A percentile compares a stretch with the other conserved stretches of the same genome.
Evolutionary conservation across 2,888 invertebrate species (phyloP).

Genomic region (Drosophila anceps): DNA sequence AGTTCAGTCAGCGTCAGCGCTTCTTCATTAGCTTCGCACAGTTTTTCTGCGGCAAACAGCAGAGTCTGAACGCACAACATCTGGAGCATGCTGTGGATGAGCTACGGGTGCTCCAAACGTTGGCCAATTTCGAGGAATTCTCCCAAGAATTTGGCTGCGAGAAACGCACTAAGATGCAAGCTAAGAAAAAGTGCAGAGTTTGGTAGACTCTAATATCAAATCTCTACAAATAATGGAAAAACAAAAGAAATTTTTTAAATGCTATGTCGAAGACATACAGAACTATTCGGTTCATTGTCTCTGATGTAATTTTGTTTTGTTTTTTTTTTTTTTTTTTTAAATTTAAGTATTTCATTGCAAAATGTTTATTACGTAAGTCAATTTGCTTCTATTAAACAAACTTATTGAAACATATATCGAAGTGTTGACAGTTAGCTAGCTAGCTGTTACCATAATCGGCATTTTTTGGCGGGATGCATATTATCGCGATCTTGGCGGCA

Average conservation of each 20-base stretch:
- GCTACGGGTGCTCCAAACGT: slow-evolving; percentile 79
- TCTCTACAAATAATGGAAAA: not conserved
- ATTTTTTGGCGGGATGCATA: slow-evolving; percentile 74
- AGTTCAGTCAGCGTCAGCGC: slow-evolving; percentile 76
- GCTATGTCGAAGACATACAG: not conserved
- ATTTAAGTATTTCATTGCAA: not conserved
- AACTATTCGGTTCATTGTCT: too few species aligned
- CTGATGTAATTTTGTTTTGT: too few species aligned
- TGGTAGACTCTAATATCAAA: slow-evolving; percentile 63
- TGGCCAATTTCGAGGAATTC: slow-evolving; percentile 83
- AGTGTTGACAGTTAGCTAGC: not conserved
- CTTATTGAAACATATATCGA: not conserved
- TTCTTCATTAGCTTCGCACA: slow-evolving; percentile 83
- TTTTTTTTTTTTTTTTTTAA: too few species aligned
- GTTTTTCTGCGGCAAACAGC: slow-evolving; percentile 81
- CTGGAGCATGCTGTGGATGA: slow-evolving; percentile 82
- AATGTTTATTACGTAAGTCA: not conserved
- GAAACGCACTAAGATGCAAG: slow-evolving; percentile 79
- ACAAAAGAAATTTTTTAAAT: not conserved
- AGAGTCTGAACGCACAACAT: slow-evolving; percentile 60
- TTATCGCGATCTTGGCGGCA: slow-evolving; percentile 55
- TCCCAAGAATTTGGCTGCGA: slow-evolving; percentile 78
- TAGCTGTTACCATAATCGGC: slow-evolving; percentile 58
- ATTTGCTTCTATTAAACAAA: not conserved
- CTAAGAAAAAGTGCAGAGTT: slow-evolving; percentile 74